Conservation (phyloP, 2,888 invertebrate genomes). For the Congeria kusceri region DNA sequence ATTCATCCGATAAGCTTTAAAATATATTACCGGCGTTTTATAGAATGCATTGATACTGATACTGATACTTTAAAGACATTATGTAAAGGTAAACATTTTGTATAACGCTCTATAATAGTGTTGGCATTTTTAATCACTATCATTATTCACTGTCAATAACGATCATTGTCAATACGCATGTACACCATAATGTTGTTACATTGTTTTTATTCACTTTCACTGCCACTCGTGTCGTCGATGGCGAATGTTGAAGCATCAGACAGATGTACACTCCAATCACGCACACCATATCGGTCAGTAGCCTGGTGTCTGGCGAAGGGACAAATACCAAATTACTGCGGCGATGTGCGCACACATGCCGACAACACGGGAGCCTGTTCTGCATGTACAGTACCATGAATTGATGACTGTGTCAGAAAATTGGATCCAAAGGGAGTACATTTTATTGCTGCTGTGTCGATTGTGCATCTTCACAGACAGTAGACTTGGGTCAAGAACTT, state of each 20-base stretch:
- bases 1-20: too few relatives aligned
- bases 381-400: conserved; percentile 43
- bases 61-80: too few relatives aligned
- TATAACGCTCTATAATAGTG: too few relatives aligned
- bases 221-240: too few relatives aligned
- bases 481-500: conserved; percentile 17
- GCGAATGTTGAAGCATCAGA: background rate
- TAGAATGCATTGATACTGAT: too few relatives aligned
- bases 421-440: conserved; percentile 29
- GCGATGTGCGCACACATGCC: conserved; percentile 49
- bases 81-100: too few relatives aligned
- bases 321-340: conserved; percentile 39
- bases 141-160: too few relatives aligned
- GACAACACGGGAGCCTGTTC: conserved; percentile 42
- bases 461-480: conserved; percentile 23
- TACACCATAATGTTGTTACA: too few relatives aligned
- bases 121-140: too few relatives aligned
- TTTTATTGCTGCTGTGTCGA: conserved; percentile 22
- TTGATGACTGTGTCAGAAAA: conserved; percentile 3
- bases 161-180: too few relatives aligned
- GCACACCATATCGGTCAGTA: background rate
- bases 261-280: conserved; percentile 6
- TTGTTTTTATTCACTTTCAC: too few relatives aligned
- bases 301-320: background rate
- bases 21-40: too few relatives aligned